Evolutionary conservation across 2,888 invertebrate species (phyloP), one percentile per base, ranked within the genome.

Genomic region (Lepas anatifera): DNA sequence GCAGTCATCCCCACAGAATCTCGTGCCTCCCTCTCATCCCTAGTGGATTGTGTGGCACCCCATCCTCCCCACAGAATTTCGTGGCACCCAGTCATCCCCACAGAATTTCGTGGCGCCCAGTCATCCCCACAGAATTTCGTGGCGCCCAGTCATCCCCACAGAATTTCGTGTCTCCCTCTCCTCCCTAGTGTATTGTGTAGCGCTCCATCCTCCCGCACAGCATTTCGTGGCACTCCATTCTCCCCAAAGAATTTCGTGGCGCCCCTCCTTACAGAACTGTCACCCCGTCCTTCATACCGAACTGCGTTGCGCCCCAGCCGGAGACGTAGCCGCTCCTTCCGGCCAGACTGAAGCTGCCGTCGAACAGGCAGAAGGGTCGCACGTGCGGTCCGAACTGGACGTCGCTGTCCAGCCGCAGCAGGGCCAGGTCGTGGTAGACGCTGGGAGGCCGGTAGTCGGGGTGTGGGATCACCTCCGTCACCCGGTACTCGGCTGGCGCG

Each of bases 371-470:
- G 52, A 52, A 29, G 1, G 52, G 52, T 4, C 29, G 8, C 29
- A 52, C 52, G 29, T 4, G 4, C 29, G 16, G 13, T 10, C 52
- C 25, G 52, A 52, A 52, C 29, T 10, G 2, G 16, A 68, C 68
- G 18, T 1, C 16, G 7, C 48, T 27, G 43, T 48, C 48, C 1
- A 68, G n/a, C 27, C n/a, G 27, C 8, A 68, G 68, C 32, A 68
- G 27, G 25, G 68, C 68, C 46, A 68, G 43, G 68, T 68, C 68
- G 29, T 68, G 68, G 46, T 68, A 68, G 25, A 43, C 46, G 6
- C 2, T 8, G n/a, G 68, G 68, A 4, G 41, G 4, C 4, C 32
- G 43, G 68, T 68, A 68, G 43, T 32, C 46, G 22, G 39, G 68
- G 43, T 68, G 68, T 2, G 43, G 13, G 7, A 25, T 37, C 11